Evolutionary conservation across 2,113 vertebrate species (phyloP), one percentile per base, ranked within the genome.

Genomic region (Hirundichthys speculiger): DNA sequence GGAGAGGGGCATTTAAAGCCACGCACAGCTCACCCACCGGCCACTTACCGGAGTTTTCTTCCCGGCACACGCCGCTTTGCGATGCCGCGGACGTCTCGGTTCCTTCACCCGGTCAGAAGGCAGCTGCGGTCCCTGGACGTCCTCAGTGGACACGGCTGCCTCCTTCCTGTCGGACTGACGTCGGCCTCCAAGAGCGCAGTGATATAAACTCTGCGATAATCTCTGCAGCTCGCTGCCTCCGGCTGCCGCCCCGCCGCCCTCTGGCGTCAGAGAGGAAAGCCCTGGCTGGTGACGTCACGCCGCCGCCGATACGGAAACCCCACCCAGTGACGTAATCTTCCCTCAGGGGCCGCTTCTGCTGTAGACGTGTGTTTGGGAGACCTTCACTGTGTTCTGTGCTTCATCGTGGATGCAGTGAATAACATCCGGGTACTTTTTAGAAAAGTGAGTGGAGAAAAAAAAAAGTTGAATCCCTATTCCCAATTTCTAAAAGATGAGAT

Each of bases 181-280:
- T 3, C 25, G 25, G 6, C 25, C n/a, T n/a, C n/a, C n/a, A n/a
- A n/a, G n/a, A n/a, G n/a, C n/a, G n/a, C n/a, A n/a, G n/a, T n/a
- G n/a, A n/a, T n/a, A n/a, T n/a, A n/a, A n/a, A n/a, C n/a, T n/a
- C n/a, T n/a, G n/a, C n/a, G n/a, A n/a, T n/a, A 21, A 64, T 79
- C 69, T 73, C 79, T 48, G 76, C 83, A 82, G 79, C 69, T 85
- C 49, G 48, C 15, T 68, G 9, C 47, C 50, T 55, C 67, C 2
- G 9, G 34, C 58, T 30, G 22, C 54, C 56, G 45, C 65, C 38
- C 57, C 59, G 24, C 55, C 61, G 62, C 49, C 60, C 80, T 69
- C 72, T 70, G 73, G 88, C 92, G 91, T 92, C 83, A 88, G 19
- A 53, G 53, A 92, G 91, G 90, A 92, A 93, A 92, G 85, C 91